These are phyloP conservation scores for Diadumene lineata DNA, from an alignment of 92 coral and sea anemone genomes.

Conservation along the genomic window DNA sequence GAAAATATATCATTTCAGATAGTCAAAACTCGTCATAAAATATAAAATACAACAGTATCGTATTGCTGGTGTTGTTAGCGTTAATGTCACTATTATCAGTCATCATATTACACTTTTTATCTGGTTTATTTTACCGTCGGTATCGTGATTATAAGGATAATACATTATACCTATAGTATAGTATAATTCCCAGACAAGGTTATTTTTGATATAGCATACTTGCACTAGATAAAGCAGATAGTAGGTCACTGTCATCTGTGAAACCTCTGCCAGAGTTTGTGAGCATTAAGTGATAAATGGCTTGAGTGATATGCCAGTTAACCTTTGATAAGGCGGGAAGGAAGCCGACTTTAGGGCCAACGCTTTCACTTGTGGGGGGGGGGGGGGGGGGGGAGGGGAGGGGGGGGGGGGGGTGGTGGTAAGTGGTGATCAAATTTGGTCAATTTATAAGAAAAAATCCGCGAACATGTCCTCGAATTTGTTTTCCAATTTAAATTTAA, in stretches of 20 bases:
- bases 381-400: background rate
- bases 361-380: too few relatives aligned
- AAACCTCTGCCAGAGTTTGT: background rate
- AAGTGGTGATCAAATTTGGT: too few relatives aligned
- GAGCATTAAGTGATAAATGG: slow-evolving; percentile 9
- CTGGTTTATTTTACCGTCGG: background rate
- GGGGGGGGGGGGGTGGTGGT: background rate
- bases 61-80: background rate
- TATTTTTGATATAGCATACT: background rate
- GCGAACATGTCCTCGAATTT: too few relatives aligned
- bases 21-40: background rate
- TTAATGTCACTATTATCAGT: background rate
- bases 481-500: too few relatives aligned
- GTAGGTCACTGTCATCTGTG: background rate
- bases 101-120: background rate
- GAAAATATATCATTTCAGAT: background rate
- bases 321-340: slow-evolving; percentile 4
- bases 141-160: background rate
- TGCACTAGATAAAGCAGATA: background rate
- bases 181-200: background rate
- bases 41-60: background rate
- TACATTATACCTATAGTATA: background rate
- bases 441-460: too few relatives aligned
- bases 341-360: background rate
- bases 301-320: slow-evolving; percentile 1